Evolutionary conservation across 1,140 invertebrate genomes (phyloP), one percentile per base, ranked within the genome.

Genomic region (Philotrypesis tridentata): DNA sequence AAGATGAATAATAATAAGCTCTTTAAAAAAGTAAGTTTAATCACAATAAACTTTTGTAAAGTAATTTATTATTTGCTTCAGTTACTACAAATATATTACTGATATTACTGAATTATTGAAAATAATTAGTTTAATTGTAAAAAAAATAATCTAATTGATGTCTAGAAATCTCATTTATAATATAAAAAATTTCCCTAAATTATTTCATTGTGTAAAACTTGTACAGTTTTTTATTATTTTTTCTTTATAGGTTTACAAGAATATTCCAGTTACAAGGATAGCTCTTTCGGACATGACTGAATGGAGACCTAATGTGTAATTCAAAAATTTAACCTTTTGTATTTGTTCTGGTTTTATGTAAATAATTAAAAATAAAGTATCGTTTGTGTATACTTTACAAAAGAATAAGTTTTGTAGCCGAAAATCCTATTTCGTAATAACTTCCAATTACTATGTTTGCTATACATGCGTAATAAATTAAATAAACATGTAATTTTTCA

Each of bases 241-340:
- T 79, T 71, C 3, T 29, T 25, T 25, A 67, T 25, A 78, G 77
- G 31, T 37, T 0, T 61, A 79, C 33, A 80, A 25, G 11, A 43
- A 72, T 27, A 80, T 80, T 40, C 78, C 78, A 61, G 37, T 29
- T 9, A 73, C 37, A 17, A 73, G 79, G 9, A 55, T 80, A 31
- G 4, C 48, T n/a, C 25, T 67, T 17, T 11, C 60, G 6, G 33
- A 80, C 8, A 80, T 80, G 70, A 74, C 60, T 5, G 17, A 67
- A 55, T 80, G 79, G 79, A 73, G 17, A 60, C 33, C 79, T 11
- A 63, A 67, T 43, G 43, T 1, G 55, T 70, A 70, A 73, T 23
- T 40, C 25, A 72, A 29, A 8, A n/a, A n/a, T n/a, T n/a, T n/a
- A n/a, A n/a, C n/a, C n/a, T n/a, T n/a, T 37, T 9, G 33, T 40